Evolutionary conservation across 2,888 invertebrate genomes (phyloP), one percentile per base, ranked within the genome.

Genomic region (Ypsolopha sequella): DNA sequence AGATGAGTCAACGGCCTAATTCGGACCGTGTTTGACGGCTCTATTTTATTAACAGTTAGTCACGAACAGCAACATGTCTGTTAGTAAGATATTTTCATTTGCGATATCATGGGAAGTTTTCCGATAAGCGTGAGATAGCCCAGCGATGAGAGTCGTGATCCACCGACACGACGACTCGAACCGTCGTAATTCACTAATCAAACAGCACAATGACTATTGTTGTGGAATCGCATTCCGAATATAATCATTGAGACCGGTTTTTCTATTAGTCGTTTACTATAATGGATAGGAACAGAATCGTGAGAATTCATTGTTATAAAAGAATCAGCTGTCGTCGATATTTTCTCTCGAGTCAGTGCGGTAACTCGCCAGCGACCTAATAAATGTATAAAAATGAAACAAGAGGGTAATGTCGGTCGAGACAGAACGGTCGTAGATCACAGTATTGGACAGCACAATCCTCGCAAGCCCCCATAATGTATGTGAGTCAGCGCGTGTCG

Each of bases 171-270:
- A 73, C 68, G 70, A 59, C 24, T 24, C 24, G 66, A 65, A 61
- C 68, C 63, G 62, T 68, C 66, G 72, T 73, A 73, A 72, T 75
- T 73, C 73, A 66, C 73, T 74, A 73, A 76, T 77, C 73, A 73
- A 76, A 71, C 64, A 67, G 65, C 66, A 79, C 78, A 78, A 79
- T 76, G 69, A 71, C 70, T 65, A 80, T 79, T 79, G 77, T 79
- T 73, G 65, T 61, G 57, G 59, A 60, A 62, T 34, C 59, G 59
- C 63, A 72, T 70, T 71, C 72, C 49, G 49, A 33, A n/a, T 39
- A 39, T 39, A 34, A 34, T 38, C 44, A 48, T 44, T 66, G 68
- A 64, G 65, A 64, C 66, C 63, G 63, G 61, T 68, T 73, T 70
- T 70, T 65, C 60, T 64, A 70, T 68, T 62, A 24, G 24, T 56